These are phyloP conservation scores for Notodonta ziczac DNA, from an alignment of 2,888 invertebrate species.

Conservation along the genomic window DNA sequence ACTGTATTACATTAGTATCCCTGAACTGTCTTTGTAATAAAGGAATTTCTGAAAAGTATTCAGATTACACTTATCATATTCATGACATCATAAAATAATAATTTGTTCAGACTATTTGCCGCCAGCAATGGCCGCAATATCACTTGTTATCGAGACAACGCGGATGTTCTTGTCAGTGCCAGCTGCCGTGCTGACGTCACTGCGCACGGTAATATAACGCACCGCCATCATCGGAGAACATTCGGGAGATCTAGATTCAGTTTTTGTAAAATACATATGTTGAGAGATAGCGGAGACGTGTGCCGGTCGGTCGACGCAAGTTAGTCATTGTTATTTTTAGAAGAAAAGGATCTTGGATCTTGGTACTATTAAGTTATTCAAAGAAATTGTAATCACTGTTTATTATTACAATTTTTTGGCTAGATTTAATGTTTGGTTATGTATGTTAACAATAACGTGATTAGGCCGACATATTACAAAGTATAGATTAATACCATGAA, in stretches of 20 bases:
- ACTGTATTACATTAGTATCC: background rate
- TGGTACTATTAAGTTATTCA: too few species aligned
- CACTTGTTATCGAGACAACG: background rate
- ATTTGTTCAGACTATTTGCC: background rate
- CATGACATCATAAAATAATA: background rate
- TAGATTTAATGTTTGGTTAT: too few species aligned
- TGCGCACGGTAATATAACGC: background rate
- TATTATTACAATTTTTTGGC: too few species aligned
- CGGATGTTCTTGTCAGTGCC: background rate
- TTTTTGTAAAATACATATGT: background rate
- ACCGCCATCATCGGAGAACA: background rate
- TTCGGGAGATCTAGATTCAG: background rate
- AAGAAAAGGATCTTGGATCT: background rate
- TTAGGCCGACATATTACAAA: too few species aligned
- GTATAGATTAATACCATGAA: too few species aligned
- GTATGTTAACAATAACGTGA: too few species aligned
- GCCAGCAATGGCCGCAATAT: background rate
- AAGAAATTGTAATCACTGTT: too few species aligned
- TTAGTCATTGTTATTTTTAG: background rate
- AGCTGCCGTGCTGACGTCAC: background rate
- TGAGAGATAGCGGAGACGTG: background rate
- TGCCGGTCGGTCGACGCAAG: background rate
- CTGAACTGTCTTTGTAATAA: background rate
- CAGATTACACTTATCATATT: background rate
- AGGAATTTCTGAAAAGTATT: background rate